Base-by-base conservation (phyloP, 2,888 invertebrate species). In the Noctua janthina region DNA sequence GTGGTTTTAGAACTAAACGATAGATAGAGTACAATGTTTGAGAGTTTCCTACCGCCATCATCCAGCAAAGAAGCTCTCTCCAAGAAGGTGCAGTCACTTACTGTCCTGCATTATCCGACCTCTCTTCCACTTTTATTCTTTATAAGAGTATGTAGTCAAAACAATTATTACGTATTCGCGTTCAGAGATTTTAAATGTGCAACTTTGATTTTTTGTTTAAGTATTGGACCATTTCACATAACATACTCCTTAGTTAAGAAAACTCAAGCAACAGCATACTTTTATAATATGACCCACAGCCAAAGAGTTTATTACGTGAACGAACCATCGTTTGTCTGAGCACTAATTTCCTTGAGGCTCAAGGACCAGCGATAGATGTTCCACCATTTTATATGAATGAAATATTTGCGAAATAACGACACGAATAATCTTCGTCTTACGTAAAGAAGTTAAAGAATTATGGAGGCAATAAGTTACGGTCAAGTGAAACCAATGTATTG, bases 281-380 rank as follows among this genome's bases (percentile, higher is more conserved):
- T 62, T 29, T 59, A 17, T 76, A 2, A 0, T 49, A 83, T 81
- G 69, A 23, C 81, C 86, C 84, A 49, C 76, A 17, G 59, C 11
- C 74, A 77, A 81, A 64, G 78, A 86, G 87, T 87, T 87, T 88
- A 88, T 91, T 91, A 89, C 90, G 86, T 87, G 81, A 83, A 88
- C 83, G 87, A 90, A 85, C 85, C 82, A 87, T 81, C 87, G 88
- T 89, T 90, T 89, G 87, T 91, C 87, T 85, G 88, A 91, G 91
- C 90, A 90, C 90, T 92, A 92, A 92, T 92, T 93, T 92, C 90
- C 91, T 91, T 87, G 84, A 86, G 82, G 76, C 86, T 87, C 81
- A 87, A 84, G 82, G 86, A 89, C 87, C 71, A 78, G 89, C 90
- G 92, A 93, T 92, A 90, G 91, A 93, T 92, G 89, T 83, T 73